These are phyloP conservation scores for Silurus aristotelis DNA, from an alignment of 2,797 vertebrate genomes.

Conservation along the genomic window DNA sequence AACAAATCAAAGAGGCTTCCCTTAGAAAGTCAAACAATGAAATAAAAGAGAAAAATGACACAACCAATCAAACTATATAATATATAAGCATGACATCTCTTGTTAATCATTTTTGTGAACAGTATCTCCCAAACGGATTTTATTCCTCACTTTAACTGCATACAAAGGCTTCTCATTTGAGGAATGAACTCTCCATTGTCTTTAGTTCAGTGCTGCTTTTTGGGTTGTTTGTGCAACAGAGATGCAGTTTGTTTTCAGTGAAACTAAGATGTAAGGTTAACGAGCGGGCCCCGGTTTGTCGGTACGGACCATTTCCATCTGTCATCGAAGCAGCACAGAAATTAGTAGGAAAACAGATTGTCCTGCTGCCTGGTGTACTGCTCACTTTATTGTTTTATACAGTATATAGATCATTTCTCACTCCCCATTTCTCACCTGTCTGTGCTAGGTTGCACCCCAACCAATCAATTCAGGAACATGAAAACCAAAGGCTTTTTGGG, in stretches of 20 bases:
- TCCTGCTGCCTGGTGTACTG: neutral
- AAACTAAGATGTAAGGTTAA: constrained; percentile 1
- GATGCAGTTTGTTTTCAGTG: neutral
- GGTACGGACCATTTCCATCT: neutral
- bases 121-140: neutral
- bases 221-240: neutral
- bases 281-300: neutral
- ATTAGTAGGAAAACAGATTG: constrained; percentile 6
- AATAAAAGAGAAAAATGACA: neutral
- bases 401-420: constrained; percentile 27
- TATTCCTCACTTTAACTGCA: neutral
- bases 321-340: neutral
- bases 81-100: neutral
- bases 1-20: neutral
- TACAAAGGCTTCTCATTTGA: neutral
- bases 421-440: neutral
- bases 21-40: neutral
- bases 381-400: constrained; percentile 3
- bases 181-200: neutral
- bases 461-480: constrained; percentile 10
- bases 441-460: neutral
- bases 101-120: neutral
- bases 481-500: neutral
- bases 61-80: neutral
- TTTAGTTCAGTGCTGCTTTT: neutral